Base-by-base conservation (phyloP, 2,888 invertebrate genomes). In the Oscheius sp. region DNA sequence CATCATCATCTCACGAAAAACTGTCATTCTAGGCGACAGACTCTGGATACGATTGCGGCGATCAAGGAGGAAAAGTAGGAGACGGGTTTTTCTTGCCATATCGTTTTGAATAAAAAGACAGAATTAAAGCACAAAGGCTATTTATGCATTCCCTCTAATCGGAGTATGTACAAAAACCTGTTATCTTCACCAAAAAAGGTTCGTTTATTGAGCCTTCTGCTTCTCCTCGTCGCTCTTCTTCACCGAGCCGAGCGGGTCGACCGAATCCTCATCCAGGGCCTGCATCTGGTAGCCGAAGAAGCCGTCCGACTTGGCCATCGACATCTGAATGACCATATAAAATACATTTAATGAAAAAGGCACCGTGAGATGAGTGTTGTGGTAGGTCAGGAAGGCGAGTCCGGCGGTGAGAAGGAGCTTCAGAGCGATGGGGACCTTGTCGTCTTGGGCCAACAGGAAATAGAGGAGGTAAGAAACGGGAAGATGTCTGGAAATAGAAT, bases 281-380 rank as follows among this genome's bases (percentile, higher is more conserved):
- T 77, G 80, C 72, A 78, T 77, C 76, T 81, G 79, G 70, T 78
- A 75, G 35, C 84, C 84, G 58, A 84, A 84, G 72, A 84, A 83
- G 47, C 84, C 84, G 70, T 84, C 84, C 2, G 82, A 75, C 73
- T 84, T 79, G 13, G 81, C 78, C 80, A 83, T 81, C 2, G 81
- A 77, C 3, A 78, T 76, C 81, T 81, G 53, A 29, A 59, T 21
- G 21, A 21, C 21, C 21, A 21, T 21, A 21, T 21, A 21, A 57
- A 10, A 48, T 33, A 37, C 37, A 1, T 1, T 59, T 13, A 59
- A 48, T 48, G 13, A 13, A 5, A 32, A 53, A 53, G 32, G 53
- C n/a, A 82, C 81, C 33, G 84, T 84, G 37, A 84, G 77, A 79
- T 84, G 84, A 35, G 76, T 79, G 62, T 84, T 84, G 55, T 84